Base-by-base conservation (phyloP, 2,888 invertebrate genomes). In the Diploptera punctata region DNA sequence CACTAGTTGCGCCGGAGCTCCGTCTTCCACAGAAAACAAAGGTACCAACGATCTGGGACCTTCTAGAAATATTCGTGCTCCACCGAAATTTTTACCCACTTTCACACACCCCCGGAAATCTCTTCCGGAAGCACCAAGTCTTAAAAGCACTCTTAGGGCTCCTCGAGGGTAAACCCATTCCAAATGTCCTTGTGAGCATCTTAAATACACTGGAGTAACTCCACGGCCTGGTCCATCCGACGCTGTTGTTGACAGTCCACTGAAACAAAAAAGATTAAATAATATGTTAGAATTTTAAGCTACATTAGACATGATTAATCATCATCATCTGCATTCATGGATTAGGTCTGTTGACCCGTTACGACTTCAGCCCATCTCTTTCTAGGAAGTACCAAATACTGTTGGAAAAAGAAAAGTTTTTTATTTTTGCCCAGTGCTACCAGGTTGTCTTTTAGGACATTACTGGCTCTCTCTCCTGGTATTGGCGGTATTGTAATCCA, bases 141-240 rank as follows among this genome's bases (percentile, higher is more conserved):
- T 84, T 75, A 93, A 86, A 54, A 91, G 86, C 62, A 93, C 86
- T 24, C 93, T 83, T 19, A 93, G 83, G 0, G 92, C 93, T 0
- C 92, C 93, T 7, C 89, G 86, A 0, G 93, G 93, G 81, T 93
- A 93, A 77, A 88, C 82, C 93, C 93, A 93, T n/a, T 87, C 86
- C 13, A 93, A 87, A 21, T 85, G 83, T 29, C 93, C 93, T 74
- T 91, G 89, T 21, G 90, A 86, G 79, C 93, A 93, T 31, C 92
- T 87, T 67, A 93, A 87, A 83, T 93, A 92, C 44, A 93, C 90
- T 0, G 93, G 92, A 44, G 91, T 90, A 65, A 93, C 91, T 2
- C 90, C 91, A 70, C 90, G 86, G 73, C 81, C 82, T 7, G 83
- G 80, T 80, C 85, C 81, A 18, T 57, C 57, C 16, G 57, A 13